Base-by-base conservation (phyloP, 2,797 vertebrate genomes). In the Knipowitschia caucasica region DNA sequence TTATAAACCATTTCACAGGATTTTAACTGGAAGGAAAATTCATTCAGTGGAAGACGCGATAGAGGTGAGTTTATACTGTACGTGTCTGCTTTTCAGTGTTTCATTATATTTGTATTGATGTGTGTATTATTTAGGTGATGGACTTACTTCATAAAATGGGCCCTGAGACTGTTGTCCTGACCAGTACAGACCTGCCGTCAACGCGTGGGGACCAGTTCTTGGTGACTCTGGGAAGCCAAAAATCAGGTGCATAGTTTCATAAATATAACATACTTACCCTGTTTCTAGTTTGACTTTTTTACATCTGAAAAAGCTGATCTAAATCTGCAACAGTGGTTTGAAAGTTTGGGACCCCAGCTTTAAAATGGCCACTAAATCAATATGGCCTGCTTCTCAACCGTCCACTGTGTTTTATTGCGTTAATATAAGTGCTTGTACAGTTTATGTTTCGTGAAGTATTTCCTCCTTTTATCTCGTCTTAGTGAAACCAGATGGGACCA, bases 151-250 rank as follows among this genome's bases (percentile, higher is more conserved):
- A 99, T 75, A 69, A 92, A 39, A 93, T 96, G 93, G 97, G 97
- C 58, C 96, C 96, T 14, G 89, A 93, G 56, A 98, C 93, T 0
- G 95, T 99, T 59, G 94, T 98, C 72, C 94, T 99, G 79, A 99
- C 97, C 50, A 99, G 95, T 75, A 95, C 95, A 5, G 89, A 97
- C 56, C 89, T 99, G 8, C 93, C 89, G 4, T 92, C 93, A 0
- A 64, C 87, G 10, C 63, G 55, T 17, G 95, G 95, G 62, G 89
- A 88, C 0, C 81, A 93, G 57, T 96, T 93, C 77, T 82, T 99
- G 64, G 92, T 95, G 34, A 93, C 91, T 0, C 83, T 99, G 59
- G 96, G 95, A 27, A 98, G 96, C 85, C 93, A 95, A 76, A 93
- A 85, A 65, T 92, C 66, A 53, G 88, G 95, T 98, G 39, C 23